A percentile compares a stretch with the other conserved stretches of the same genome.
phyloP scores from a whole-genome alignment of 2,113 vertebrate genomes.

The Suricata suricatta region DNA sequence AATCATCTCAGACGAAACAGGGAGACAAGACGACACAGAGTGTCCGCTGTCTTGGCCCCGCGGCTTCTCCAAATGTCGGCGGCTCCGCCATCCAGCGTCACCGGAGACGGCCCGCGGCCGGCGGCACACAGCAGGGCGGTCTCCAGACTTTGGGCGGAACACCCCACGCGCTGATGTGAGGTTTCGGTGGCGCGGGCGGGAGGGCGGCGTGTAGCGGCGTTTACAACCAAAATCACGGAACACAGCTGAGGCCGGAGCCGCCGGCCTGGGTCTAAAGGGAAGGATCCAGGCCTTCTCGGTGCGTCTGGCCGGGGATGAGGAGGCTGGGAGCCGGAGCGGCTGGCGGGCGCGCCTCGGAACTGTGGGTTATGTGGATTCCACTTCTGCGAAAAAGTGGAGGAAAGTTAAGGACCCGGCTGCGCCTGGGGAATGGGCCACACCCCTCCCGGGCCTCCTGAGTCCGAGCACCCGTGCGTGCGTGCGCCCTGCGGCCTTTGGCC shows the following conservation, averaged over 20 bases:
- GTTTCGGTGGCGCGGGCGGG: fast-evolving
- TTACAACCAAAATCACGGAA: fast-evolving
- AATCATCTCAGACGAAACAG: fast-evolving
- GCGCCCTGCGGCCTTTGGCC: fast-evolving
- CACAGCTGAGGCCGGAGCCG: fast-evolving
- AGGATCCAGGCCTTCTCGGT: no score
- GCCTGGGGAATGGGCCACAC: fast-evolving
- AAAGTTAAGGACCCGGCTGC: not conserved
- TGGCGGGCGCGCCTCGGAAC: fast-evolving
- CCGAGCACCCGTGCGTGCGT: fast-evolving
- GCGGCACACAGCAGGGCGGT: fast-evolving
- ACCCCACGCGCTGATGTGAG: no score
- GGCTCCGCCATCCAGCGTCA: no score
- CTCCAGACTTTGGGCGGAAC: not conserved
- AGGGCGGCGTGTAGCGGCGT: fast-evolving
- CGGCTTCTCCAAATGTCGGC: not conserved
- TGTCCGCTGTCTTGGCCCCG: fast-evolving
- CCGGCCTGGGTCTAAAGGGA: not conserved
- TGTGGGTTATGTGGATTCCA: not conserved
- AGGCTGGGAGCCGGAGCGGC: not conserved
- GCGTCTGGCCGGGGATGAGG: not conserved
- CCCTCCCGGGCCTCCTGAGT: not conserved
- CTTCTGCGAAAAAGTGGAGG: not conserved
- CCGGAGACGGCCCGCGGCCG: not conserved
- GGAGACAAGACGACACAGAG: not conserved